Conservation (phyloP, 2,113 vertebrate species). For the Macrotis lagotis region DNA sequence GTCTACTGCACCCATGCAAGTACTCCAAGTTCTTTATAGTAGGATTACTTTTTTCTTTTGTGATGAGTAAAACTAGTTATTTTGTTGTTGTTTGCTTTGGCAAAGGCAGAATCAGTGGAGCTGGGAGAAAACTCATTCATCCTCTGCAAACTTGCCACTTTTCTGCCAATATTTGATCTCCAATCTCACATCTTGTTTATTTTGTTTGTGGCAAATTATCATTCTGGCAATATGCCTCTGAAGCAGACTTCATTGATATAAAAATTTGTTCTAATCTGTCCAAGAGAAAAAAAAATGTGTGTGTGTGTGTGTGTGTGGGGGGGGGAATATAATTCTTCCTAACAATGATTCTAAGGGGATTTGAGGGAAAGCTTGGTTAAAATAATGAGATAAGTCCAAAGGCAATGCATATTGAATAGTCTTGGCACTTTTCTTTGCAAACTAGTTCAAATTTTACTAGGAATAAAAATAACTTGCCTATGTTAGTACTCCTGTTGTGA, state of each 20-base stretch:
- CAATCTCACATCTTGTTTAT: constrained; percentile 83
- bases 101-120: constrained; percentile 52
- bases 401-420: constrained; percentile 64
- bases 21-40: constrained; percentile 47
- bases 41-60: background rate
- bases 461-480: background rate
- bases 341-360: constrained; percentile 56
- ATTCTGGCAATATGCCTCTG: constrained; percentile 82
- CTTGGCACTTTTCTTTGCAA: constrained; percentile 52
- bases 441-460: constrained; percentile 62
- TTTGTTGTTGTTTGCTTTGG: constrained; percentile 72
- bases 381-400: constrained; percentile 68
- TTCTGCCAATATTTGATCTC: constrained; percentile 84
- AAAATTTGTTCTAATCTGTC: constrained; percentile 79
- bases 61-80: background rate
- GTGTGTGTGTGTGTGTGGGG: background rate
- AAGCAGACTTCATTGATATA: constrained; percentile 81
- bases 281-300: constrained; percentile 71
- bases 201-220: constrained; percentile 83
- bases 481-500: constrained; percentile 37
- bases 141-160: constrained; percentile 76
- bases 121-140: constrained; percentile 71
- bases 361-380: constrained; percentile 63
- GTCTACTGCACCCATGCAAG: background rate
- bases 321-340: constrained; percentile 54